A percentile compares a stretch with the other conserved stretches of the same genome.
Evolutionary conservation across 2,113 vertebrate genomes (phyloP).

Genomic region (Rousettus leschenaultii): DNA sequence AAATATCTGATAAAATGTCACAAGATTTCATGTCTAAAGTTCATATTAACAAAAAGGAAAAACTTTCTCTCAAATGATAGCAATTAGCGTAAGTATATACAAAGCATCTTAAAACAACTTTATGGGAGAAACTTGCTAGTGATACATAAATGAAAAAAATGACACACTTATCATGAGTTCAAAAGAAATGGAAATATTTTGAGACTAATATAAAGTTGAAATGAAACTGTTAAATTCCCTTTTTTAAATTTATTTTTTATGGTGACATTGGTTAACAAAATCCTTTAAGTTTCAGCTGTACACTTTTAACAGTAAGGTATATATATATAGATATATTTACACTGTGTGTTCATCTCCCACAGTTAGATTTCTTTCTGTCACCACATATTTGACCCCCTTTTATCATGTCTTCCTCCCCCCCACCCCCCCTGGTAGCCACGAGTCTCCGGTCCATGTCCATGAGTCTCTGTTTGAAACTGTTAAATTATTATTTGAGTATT

Average conservation of each 20-base stretch:
- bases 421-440: no score
- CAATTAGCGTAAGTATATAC: neutral
- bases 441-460: no score
- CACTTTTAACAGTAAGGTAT: no score
- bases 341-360: no score
- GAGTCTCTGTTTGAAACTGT: no score
- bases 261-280: no score
- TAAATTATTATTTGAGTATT: neutral
- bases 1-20: neutral
- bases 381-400: no score
- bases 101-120: neutral
- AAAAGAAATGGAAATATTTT: conserved; percentile 15
- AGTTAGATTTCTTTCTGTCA: no score
- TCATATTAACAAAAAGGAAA: neutral
- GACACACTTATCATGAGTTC: neutral
- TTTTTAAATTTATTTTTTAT: no score
- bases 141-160: neutral
- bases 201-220: neutral
- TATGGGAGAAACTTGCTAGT: neutral
- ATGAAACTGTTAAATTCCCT: neutral
- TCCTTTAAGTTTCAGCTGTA: no score
- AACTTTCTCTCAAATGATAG: neutral
- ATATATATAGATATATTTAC: no score
- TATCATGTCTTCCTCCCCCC: no score
- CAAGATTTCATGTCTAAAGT: neutral